A percentile compares a stretch with the other conserved stretches of the same genome.
Evolutionary conservation across 2,113 vertebrate genomes (phyloP).

Genomic region (Tachysurus fulvidraco): DNA sequence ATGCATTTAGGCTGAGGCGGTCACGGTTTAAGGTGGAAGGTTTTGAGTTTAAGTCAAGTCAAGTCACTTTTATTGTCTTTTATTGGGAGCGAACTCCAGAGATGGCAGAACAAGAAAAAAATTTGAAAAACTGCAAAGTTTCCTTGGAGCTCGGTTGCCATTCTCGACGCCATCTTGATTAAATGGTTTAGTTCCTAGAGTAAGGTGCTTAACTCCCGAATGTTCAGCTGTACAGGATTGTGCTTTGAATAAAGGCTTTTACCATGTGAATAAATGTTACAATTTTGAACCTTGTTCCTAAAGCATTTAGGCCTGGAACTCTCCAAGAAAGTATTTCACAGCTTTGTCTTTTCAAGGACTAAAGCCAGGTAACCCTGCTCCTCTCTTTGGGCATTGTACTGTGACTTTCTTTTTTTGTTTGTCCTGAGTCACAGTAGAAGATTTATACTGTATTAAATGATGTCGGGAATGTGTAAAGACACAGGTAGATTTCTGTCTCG

Average conservation of each 20-base stretch:
- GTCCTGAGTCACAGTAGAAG: not conserved
- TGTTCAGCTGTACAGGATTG: not conserved
- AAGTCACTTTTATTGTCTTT: too few relatives aligned
- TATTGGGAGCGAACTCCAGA: too few relatives aligned
- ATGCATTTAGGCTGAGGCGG: not conserved
- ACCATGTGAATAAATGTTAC: not conserved
- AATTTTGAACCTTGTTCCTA: not conserved
- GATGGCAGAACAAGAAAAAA: too few relatives aligned
- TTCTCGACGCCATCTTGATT: too few relatives aligned
- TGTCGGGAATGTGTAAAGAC: not conserved
- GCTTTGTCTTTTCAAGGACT: not conserved
- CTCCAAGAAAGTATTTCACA: not conserved
- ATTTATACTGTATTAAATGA: not conserved
- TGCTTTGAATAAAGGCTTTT: not conserved
- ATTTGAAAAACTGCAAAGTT: too few relatives aligned
- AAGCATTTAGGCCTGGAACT: not conserved
- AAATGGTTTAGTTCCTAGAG: not conserved
- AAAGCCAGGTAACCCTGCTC: not conserved
- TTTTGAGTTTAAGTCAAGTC: too few relatives aligned
- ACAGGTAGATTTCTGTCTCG: not conserved
- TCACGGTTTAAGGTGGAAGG: not conserved
- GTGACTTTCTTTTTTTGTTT: constrained; percentile 5
- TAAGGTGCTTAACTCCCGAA: not conserved
- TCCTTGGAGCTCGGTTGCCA: too few relatives aligned
- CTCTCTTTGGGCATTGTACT: constrained; percentile 13